These are phyloP conservation scores for Eudasyphora cyanicolor DNA, from an alignment of 2,888 invertebrate species.

Conservation along the genomic window DNA sequence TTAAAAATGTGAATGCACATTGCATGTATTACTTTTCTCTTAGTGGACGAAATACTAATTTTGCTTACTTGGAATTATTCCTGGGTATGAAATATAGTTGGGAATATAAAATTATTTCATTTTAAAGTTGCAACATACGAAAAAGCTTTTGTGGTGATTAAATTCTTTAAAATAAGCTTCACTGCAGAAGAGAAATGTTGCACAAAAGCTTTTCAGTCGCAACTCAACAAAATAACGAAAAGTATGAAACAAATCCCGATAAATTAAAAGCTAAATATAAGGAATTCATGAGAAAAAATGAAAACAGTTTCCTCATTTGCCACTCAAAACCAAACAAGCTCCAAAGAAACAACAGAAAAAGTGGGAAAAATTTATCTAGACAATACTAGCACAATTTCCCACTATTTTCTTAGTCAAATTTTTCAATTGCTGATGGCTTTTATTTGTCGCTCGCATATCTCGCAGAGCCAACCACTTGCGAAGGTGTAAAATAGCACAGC, in stretches of 20 bases:
- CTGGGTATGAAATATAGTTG: no score
- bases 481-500: slow-evolving; percentile 23
- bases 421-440: not conserved
- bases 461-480: not conserved
- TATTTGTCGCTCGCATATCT: not conserved
- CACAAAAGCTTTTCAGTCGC: not conserved
- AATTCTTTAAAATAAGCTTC: not conserved
- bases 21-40: no score
- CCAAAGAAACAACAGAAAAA: not conserved
- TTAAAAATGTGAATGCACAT: no score
- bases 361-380: slow-evolving; percentile 3
- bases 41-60: no score
- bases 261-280: not conserved
- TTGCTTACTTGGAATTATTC: no score
- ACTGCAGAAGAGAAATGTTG: not conserved
- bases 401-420: slow-evolving; percentile 37
- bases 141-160: not conserved
- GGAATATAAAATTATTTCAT: not conserved
- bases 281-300: not conserved
- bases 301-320: no score
- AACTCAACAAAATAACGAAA: not conserved
- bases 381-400: slow-evolving; percentile 43
- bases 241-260: not conserved
- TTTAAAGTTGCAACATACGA: not conserved
- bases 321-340: not conserved